A percentile compares a stretch with the other conserved stretches of the same genome.
Conservation (phyloP, 1,140 invertebrate species). For the Drosophila miranda region DNA sequence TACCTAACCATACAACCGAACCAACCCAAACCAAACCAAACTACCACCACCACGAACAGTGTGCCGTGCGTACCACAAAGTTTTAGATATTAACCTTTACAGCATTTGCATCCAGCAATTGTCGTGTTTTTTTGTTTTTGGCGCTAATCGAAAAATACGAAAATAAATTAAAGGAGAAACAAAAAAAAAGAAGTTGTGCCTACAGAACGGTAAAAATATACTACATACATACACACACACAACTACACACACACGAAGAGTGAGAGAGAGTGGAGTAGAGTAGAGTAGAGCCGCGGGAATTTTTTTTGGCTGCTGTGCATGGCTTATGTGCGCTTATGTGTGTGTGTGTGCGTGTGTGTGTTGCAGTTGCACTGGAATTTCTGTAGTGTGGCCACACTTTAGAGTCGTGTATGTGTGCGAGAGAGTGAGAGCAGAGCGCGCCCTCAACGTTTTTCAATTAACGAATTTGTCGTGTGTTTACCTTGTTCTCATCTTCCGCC, state of each 20-base stretch:
- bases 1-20: constrained; percentile 2
- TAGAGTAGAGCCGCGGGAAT: constrained; percentile 29
- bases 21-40: constrained; percentile 7
- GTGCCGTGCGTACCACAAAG: constrained; percentile 46
- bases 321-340: constrained; percentile 15
- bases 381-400: constrained; percentile 39
- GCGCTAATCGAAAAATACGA: not conserved
- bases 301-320: constrained; percentile 23
- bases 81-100: constrained; percentile 31
- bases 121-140: not conserved
- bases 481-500: too few relatives aligned
- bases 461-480: constrained; percentile 2
- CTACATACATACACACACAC: constrained; percentile 19
- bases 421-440: constrained; percentile 38
- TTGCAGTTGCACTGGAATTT: constrained; percentile 54
- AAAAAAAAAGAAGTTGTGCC: not conserved
- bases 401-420: constrained; percentile 7
- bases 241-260: not conserved
- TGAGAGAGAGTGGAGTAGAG: too few relatives aligned
- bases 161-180: constrained; percentile 5
- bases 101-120: constrained; percentile 7
- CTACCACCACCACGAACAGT: constrained; percentile 11
- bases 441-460: constrained; percentile 27
- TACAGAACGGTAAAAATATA: constrained; percentile 30
- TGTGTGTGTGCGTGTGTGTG: constrained; percentile 23